A percentile compares a stretch with the other conserved stretches of the same genome.
These are phyloP conservation scores for Sterrhoptilus dennistouni DNA, from an alignment of 2,113 vertebrate species.

Conservation along the genomic window DNA sequence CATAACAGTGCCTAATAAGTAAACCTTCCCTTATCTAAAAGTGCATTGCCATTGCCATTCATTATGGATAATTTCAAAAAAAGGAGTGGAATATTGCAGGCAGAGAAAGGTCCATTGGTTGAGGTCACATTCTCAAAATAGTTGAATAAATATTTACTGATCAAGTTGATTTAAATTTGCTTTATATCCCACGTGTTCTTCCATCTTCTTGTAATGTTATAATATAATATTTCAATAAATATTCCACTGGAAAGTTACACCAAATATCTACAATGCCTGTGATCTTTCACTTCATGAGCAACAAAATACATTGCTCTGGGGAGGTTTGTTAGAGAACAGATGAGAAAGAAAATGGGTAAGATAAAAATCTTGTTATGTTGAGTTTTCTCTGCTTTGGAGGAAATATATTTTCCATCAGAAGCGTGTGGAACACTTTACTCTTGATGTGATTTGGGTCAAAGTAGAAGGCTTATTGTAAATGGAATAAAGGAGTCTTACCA, in stretches of 20 bases:
- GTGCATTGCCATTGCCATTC: neutral
- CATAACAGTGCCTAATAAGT: neutral
- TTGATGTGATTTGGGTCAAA: neutral
- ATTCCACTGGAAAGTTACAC: neutral
- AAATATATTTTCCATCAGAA: neutral
- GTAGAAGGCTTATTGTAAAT: neutral
- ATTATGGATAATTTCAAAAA: neutral
- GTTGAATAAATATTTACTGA: neutral
- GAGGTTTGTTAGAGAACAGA: neutral
- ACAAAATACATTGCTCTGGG: neutral
- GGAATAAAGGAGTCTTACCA: neutral
- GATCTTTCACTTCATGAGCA: neutral
- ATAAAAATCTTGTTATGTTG: neutral
- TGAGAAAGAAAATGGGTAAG: neutral
- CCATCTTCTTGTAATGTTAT: neutral
- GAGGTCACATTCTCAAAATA: neutral
- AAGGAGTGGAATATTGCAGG: neutral
- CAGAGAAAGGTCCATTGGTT: neutral
- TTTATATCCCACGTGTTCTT: neutral
- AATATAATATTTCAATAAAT: neutral
- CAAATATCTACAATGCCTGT: neutral
- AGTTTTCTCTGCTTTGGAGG: neutral
- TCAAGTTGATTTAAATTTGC: neutral
- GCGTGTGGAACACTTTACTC: neutral
- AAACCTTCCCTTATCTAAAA: constrained; percentile 1